Conservation (phyloP, 2,797 vertebrate genomes). For the Gymnodraco acuticeps region DNA sequence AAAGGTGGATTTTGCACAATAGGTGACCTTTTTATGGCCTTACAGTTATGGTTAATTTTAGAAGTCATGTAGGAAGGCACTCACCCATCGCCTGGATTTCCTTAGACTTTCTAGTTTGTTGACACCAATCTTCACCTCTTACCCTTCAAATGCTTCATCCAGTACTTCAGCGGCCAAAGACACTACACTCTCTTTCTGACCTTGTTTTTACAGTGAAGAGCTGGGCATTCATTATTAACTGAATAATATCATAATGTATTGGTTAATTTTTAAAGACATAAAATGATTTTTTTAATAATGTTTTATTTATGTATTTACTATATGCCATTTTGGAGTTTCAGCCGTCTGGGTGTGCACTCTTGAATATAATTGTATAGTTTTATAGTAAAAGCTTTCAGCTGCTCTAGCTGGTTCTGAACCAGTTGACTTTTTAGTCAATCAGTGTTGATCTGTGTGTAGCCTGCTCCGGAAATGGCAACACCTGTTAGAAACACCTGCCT, state of each 20-base stretch:
- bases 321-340: conserved; percentile 33
- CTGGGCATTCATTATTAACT: conserved; percentile 36
- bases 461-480: not conserved
- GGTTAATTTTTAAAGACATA: conserved; percentile 37
- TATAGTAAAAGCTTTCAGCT: not conserved
- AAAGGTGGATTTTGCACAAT: too few relatives aligned
- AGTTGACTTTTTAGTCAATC: conserved; percentile 19
- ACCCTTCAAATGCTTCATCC: not conserved
- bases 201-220: conserved; percentile 14
- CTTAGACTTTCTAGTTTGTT: not conserved
- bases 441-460: not conserved
- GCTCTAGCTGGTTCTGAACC: not conserved
- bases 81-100: not conserved
- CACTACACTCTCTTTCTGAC: not conserved
- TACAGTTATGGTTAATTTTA: too few relatives aligned
- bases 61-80: not conserved
- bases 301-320: conserved; percentile 55
- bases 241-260: conserved; percentile 29
- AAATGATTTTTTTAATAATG: conserved; percentile 32
- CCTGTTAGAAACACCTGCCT: conserved; percentile 15
- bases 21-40: not conserved
- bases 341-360: not conserved
- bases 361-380: not conserved
- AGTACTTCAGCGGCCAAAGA: not conserved
- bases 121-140: not conserved